These are phyloP conservation scores for Ceyx erithaca DNA, from an alignment of 2,797 vertebrate species.

Conservation along the genomic window DNA sequence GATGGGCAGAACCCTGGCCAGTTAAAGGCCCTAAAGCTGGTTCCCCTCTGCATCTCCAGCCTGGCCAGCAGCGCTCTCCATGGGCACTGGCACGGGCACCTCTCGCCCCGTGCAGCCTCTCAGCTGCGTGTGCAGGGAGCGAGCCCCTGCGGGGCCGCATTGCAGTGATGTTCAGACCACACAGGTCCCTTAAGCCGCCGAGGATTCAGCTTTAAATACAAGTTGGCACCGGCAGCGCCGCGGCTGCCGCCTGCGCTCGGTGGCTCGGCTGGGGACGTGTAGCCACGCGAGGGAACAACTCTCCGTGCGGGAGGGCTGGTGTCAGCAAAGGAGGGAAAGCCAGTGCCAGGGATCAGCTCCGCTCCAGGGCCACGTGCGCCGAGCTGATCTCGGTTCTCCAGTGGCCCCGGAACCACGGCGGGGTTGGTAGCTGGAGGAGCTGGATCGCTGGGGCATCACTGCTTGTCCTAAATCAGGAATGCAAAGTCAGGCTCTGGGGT, in stretches of 20 bases:
- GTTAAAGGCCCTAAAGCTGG: rapidly evolving
- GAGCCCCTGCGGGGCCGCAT: not conserved
- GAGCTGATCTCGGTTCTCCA: not conserved
- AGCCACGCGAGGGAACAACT: constrained; percentile 39
- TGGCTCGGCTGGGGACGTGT: constrained; percentile 16
- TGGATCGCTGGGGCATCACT: rapidly evolving
- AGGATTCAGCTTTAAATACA: not conserved
- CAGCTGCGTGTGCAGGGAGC: not conserved
- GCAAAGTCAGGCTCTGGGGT: not conserved
- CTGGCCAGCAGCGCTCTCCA: rapidly evolving
- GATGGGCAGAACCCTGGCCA: not conserved
- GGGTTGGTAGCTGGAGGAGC: not conserved
- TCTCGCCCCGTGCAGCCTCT: rapidly evolving
- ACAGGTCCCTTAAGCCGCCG: not conserved
- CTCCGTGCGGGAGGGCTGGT: not conserved
- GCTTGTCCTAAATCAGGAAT: not conserved
- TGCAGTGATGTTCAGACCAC: constrained; percentile 17
- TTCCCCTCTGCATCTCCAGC: not conserved
- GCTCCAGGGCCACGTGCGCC: rapidly evolving
- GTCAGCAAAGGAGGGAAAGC: not conserved
- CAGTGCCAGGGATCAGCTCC: not conserved
- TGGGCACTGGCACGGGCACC: not conserved
- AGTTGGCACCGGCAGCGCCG: not conserved
- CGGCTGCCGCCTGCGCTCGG: not conserved
- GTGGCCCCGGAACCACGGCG: rapidly evolving